phyloP scores from a whole-genome alignment of 2,797 vertebrate genomes.

The Salmo trutta region DNA sequence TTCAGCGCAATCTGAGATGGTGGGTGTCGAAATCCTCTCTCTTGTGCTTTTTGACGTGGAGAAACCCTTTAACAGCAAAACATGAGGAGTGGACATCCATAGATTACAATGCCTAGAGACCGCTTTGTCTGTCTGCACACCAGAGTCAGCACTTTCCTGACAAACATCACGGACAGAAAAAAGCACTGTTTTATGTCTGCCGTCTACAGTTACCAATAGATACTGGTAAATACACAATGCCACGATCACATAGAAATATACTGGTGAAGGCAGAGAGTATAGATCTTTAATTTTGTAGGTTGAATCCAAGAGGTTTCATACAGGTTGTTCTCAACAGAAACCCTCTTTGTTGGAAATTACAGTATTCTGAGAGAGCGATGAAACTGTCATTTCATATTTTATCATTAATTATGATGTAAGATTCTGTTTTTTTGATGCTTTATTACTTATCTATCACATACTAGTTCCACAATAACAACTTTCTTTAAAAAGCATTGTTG shows the following conservation, averaged over 20 bases:
- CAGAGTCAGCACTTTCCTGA: background rate
- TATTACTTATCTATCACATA: background rate
- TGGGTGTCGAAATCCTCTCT: no score
- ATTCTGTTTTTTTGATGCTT: no score
- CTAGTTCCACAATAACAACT: background rate
- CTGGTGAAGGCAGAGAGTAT: no score
- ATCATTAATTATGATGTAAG: no score
- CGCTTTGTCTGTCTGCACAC: background rate
- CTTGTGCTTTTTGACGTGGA: no score
- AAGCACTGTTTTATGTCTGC: background rate
- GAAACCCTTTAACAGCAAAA: background rate
- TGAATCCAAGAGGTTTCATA: background rate
- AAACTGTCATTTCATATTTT: no score
- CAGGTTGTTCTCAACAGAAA: background rate
- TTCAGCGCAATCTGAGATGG: no score
- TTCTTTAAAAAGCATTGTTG: background rate
- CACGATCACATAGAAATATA: no score
- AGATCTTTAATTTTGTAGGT: background rate
- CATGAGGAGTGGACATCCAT: background rate
- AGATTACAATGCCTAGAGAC: background rate
- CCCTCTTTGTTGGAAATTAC: no score
- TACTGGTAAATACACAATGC: background rate
- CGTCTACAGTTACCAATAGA: background rate
- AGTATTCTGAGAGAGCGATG: no score
- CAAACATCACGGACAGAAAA: background rate